phyloP scores from a whole-genome alignment of 1,140 invertebrate genomes.

The Penaeus japonicus region DNA sequence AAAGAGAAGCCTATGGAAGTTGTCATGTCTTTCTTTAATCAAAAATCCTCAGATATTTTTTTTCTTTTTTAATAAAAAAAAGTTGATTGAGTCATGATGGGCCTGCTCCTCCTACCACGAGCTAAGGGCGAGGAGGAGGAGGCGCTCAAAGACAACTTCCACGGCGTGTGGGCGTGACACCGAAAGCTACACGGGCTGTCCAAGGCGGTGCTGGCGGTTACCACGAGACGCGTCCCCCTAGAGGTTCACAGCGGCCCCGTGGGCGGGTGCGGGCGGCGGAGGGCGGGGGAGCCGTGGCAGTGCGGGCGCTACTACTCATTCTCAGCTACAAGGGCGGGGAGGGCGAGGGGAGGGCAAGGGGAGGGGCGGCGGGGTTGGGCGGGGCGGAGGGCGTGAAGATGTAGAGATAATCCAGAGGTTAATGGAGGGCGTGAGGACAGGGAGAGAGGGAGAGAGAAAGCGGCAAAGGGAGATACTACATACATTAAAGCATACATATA shows the following conservation, averaged over 20 bases:
- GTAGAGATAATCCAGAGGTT: not conserved
- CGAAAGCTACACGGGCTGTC: too few species aligned
- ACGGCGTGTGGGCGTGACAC: too few species aligned
- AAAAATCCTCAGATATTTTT: too few species aligned
- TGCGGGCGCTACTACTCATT: slow-evolving; percentile 1
- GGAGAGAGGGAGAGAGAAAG: not conserved
- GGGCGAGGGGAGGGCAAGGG: not conserved
- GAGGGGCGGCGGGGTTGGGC: not conserved
- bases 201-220: not conserved
- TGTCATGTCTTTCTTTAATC: too few species aligned
- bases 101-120: too few species aligned
- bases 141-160: too few species aligned
- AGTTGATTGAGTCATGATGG: too few species aligned
- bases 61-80: too few species aligned
- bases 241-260: not conserved
- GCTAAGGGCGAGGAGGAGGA: too few species aligned
- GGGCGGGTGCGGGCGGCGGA: not conserved
- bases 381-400: not conserved
- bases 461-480: not conserved
- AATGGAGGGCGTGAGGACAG: not conserved
- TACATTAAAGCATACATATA: too few species aligned
- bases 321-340: not conserved
- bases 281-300: not conserved
- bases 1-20: too few species aligned
- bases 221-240: not conserved